Percentiles rank a stretch among this genome's conserved stretches.
Evolutionary conservation across 2,797 vertebrate genomes (phyloP).

Genomic region (Manis javanica): DNA sequence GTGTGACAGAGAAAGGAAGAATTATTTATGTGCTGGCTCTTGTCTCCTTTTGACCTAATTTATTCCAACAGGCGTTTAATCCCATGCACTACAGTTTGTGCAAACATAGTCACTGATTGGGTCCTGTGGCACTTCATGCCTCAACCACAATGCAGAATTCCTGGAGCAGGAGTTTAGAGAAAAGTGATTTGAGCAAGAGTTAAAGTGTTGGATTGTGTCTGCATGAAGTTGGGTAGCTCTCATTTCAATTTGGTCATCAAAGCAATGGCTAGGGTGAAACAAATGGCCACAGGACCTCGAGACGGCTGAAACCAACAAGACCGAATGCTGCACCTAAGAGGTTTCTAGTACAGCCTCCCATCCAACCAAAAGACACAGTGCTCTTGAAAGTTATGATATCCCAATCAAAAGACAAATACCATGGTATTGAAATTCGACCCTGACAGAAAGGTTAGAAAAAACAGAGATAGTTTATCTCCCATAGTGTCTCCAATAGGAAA

Average conservation of each 20-base stretch:
- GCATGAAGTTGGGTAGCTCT: neutral
- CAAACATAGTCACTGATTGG: neutral
- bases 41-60: neutral
- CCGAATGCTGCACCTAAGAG: neutral
- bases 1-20: neutral
- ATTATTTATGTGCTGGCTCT: neutral
- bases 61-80: neutral
- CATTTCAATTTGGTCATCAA: neutral
- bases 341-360: neutral
- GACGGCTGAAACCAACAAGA: neutral
- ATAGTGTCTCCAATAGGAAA: neutral
- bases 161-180: neutral
- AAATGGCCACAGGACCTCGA: neutral
- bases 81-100: neutral
- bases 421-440: neutral
- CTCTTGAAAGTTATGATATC: neutral
- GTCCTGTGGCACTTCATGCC: neutral
- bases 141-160: neutral
- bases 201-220: neutral
- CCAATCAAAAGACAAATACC: neutral
- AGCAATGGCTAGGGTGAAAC: neutral
- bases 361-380: neutral
- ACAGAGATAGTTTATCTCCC: neutral
- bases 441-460: neutral
- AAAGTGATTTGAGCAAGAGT: neutral